A percentile compares a stretch with the other conserved stretches of the same genome.
These are phyloP conservation scores for Neodiprion lecontei DNA, from an alignment of 1,140 invertebrate genomes.

Conservation along the genomic window DNA sequence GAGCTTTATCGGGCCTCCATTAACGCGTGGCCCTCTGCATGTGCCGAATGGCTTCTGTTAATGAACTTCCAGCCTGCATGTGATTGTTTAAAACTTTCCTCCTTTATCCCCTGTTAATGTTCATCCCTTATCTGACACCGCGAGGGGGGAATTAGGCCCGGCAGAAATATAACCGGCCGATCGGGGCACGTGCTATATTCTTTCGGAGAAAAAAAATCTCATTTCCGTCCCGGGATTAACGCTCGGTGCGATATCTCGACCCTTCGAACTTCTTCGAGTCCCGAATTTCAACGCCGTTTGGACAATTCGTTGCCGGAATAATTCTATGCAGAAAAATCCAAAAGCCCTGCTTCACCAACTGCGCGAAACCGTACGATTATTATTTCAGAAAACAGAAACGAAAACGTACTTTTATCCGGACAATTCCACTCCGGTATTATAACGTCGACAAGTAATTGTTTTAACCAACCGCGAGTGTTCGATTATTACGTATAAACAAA, in stretches of 20 bases:
- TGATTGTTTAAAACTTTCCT: constrained; percentile 30
- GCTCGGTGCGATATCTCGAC: neutral
- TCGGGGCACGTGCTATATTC: constrained; percentile 20
- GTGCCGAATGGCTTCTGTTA: neutral
- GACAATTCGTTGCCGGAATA: too few species aligned
- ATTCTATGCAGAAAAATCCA: too few species aligned
- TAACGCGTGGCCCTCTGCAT: constrained; percentile 8
- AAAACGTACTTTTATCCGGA: too few species aligned
- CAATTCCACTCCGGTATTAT: too few species aligned
- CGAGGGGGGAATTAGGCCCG: constrained; percentile 12
- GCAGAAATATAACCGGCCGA: constrained; percentile 21
- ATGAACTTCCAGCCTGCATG: constrained; percentile 17
- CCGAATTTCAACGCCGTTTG: too few species aligned
- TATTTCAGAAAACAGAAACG: too few species aligned
- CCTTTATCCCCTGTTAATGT: constrained; percentile 22
- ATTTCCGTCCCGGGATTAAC: neutral
- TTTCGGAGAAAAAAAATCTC: constrained; percentile 16
- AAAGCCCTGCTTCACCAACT: too few species aligned
- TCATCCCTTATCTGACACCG: constrained; percentile 1
- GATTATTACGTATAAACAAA: neutral
- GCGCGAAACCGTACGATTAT: too few species aligned
- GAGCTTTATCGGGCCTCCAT: constrained; percentile 15
- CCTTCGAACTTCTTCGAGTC: too few species aligned
- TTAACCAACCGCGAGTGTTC: neutral
- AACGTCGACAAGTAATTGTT: neutral